Conservation (phyloP, 1,140 invertebrate genomes). For the Mactra quadrangularis region DNA sequence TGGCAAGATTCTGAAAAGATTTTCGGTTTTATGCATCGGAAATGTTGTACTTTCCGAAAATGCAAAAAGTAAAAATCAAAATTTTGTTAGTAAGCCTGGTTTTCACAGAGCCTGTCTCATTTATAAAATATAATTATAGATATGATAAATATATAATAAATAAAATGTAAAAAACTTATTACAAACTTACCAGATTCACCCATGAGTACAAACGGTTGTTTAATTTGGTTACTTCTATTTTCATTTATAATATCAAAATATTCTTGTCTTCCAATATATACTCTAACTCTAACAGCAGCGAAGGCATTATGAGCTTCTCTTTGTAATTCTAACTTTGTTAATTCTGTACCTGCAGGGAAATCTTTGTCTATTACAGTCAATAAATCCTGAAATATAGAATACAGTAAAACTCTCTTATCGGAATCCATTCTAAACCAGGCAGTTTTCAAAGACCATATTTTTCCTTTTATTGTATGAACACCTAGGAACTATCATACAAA, state of each 20-base stretch:
- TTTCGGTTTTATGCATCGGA: too few species aligned
- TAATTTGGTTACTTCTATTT: slow-evolving; percentile 49
- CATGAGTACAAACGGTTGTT: slow-evolving; percentile 71
- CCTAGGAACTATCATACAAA: too few species aligned
- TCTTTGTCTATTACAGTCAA: slow-evolving; percentile 67
- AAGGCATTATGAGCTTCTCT: slow-evolving; percentile 73
- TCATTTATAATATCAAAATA: slow-evolving; percentile 71
- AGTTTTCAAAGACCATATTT: neutral
- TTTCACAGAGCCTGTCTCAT: too few species aligned
- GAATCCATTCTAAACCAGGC: neutral
- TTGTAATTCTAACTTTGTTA: slow-evolving; percentile 68
- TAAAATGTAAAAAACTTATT: too few species aligned
- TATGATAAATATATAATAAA: too few species aligned
- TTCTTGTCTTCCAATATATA: slow-evolving; percentile 73
- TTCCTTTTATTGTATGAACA: too few species aligned
- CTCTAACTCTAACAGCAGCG: slow-evolving; percentile 67
- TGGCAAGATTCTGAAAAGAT: too few species aligned
- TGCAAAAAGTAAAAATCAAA: too few species aligned
- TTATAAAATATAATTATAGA: too few species aligned
- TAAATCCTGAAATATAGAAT: slow-evolving; percentile 65
- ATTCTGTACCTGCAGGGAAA: slow-evolving; percentile 73
- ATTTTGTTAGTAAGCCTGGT: too few species aligned
- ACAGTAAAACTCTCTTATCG: neutral
- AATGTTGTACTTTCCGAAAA: too few species aligned
- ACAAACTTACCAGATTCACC: slow-evolving; percentile 74